Evolutionary conservation across 2,113 vertebrate genomes (phyloP), one percentile per base, ranked within the genome.

Genomic region (Notiomystis cincta): DNA sequence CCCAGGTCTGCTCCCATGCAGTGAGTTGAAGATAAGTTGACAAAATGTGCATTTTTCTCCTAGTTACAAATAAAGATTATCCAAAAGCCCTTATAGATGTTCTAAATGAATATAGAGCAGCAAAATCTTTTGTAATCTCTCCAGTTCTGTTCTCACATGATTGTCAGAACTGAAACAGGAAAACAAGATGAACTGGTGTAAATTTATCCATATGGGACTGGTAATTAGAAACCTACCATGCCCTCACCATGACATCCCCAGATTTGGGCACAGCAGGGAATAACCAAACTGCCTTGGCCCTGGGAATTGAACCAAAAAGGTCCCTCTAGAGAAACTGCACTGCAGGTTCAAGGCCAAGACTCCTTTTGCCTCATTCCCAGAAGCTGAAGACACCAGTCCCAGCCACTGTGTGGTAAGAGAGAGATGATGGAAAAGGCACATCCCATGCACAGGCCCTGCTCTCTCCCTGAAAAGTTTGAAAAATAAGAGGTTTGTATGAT

Each of bases 1-100:
- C 37, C 38, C 35, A 66, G 47, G 37, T 70, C 82, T 90, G 73
- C 50, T 62, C 38, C 38, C 64, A 64, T 51, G 35, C 62, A 83
- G 20, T 22, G 27, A 91, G 54, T 40, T 77, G 62, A 91, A 87
- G 35, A 35, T 79, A 94, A 96, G 50, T 83, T 93, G 93, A 90
- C 54, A 93, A 89, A 91, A 93, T 44, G 33, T 56, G 71, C 31
- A 23, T 76, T 96, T 95, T 91, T 65, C 62, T 86, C 62, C 54
- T 80, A 42, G 70, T 69, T 88, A 62, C 67, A 85, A 94, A 93
- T 69, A 76, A 80, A 94, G 61, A 93, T 95, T 87, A 96, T 62
- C 75, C 73, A 83, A 90, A 95, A 94, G 2, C 40, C 30, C 20
- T 53, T 62, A 73, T 0, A 77, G 15, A 69, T 79, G 33, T 38